Percentiles rank a stretch among this genome's conserved stretches.
Conservation (phyloP, 2,113 vertebrate species). For the Lampris megalopsis region DNA sequence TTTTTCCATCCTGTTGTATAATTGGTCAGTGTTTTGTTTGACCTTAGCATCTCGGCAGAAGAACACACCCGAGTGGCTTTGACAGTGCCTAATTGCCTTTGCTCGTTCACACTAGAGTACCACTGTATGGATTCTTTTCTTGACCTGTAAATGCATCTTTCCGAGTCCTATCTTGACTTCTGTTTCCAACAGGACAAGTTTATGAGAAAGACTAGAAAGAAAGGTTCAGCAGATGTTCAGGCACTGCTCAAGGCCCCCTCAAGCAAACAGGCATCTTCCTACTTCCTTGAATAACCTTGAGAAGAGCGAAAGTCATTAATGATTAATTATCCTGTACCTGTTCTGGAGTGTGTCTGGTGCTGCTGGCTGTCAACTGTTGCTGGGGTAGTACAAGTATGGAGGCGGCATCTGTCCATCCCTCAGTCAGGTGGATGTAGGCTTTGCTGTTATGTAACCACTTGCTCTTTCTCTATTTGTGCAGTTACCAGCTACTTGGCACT, state of each 20-base stretch:
- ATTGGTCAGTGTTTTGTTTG: neutral
- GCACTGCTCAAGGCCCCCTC: no score
- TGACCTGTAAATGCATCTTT: neutral
- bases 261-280: neutral
- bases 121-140: neutral
- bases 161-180: neutral
- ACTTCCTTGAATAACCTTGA: neutral
- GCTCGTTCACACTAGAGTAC: neutral
- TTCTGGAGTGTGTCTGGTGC: slow-evolving; percentile 4
- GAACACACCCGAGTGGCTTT: neutral
- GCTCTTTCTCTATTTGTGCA: slow-evolving; percentile 45
- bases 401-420: neutral
- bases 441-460: slow-evolving; percentile 55
- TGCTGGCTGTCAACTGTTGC: slow-evolving; percentile 3
- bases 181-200: neutral
- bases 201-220: neutral
- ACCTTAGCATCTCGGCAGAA: neutral
- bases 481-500: slow-evolving; percentile 39
- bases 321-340: neutral
- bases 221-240: neutral
- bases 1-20: neutral
- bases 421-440: slow-evolving; percentile 49
- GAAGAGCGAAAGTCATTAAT: neutral
- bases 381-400: neutral
- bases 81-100: neutral